Evolutionary conservation across 2,888 invertebrate genomes (phyloP).

Genomic region (Nasonovia ribisnigri): DNA sequence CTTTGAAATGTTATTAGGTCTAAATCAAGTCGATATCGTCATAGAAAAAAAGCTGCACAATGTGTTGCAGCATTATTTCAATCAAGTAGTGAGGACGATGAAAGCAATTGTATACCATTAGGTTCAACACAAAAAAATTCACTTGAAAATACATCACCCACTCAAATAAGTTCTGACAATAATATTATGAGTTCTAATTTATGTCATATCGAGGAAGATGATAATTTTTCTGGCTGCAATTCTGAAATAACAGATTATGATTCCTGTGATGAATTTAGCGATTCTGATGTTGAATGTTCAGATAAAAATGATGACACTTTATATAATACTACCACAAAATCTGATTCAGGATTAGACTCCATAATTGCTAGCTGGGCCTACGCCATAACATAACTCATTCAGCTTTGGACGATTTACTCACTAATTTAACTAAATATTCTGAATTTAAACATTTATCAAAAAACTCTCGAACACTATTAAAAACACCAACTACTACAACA

Average conservation of each 20-base stretch:
- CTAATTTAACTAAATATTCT: not conserved
- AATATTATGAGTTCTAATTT: too few species aligned
- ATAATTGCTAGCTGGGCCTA: not conserved
- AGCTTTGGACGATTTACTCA: not conserved
- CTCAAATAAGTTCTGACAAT: too few species aligned
- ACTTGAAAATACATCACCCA: too few species aligned
- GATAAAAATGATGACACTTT: not conserved
- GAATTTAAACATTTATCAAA: not conserved
- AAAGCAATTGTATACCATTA: too few species aligned
- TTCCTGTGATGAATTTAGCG: not conserved
- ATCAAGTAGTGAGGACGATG: too few species aligned
- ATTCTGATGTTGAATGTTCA: not conserved
- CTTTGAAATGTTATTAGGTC: too few species aligned
- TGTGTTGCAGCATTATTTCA: too few species aligned
- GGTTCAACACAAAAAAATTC: too few species aligned
- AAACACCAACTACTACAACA: slow-evolving; percentile 18
- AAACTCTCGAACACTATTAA: not conserved
- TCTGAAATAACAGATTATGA: not conserved
- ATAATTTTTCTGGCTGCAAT: not conserved
- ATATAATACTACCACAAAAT: too few species aligned
- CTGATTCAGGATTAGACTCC: not conserved
- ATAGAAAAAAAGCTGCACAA: too few species aligned
- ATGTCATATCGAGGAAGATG: not conserved
- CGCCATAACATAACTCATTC: not conserved
- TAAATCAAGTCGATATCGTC: too few species aligned